These are phyloP conservation scores for Sus scrofa DNA, from an alignment of 2,113 vertebrate genomes.

Conservation along the genomic window DNA sequence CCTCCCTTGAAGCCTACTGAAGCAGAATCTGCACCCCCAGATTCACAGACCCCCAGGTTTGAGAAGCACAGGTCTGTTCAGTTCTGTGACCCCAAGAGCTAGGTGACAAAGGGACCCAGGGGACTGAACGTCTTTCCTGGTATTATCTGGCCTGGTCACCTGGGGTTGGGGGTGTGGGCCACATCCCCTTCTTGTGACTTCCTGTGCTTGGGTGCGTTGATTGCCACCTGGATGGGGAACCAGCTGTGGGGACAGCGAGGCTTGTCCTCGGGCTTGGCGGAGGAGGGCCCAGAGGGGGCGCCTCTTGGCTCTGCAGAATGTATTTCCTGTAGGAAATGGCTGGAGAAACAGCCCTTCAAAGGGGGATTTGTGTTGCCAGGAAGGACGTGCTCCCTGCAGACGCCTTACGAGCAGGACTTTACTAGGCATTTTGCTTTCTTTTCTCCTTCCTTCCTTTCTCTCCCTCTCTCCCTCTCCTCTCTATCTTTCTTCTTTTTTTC, in stretches of 20 bases:
- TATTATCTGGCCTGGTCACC: background rate
- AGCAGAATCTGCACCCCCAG: background rate
- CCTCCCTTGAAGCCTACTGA: background rate
- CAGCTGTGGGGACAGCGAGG: background rate
- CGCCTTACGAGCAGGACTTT: background rate
- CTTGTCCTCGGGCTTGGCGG: background rate
- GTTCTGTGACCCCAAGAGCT: background rate
- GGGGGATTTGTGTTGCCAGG: background rate
- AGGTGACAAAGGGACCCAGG: background rate
- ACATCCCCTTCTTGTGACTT: background rate
- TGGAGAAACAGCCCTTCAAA: background rate
- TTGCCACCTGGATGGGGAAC: background rate
- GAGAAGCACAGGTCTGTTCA: background rate
- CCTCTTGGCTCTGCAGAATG: background rate
- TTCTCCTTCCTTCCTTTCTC: background rate
- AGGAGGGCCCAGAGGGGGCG: too few species aligned
- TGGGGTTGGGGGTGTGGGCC: background rate
- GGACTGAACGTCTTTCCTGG: rapidly evolving
- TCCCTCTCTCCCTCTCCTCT: background rate
- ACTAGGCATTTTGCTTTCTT: background rate
- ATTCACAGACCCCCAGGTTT: background rate
- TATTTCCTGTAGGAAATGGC: too few species aligned
- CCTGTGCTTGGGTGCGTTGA: background rate
- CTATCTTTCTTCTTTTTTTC: too few species aligned
- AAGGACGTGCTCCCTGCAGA: background rate